phyloP scores from a whole-genome alignment of 1,140 invertebrate species.

The Drosophila busckii region DNA sequence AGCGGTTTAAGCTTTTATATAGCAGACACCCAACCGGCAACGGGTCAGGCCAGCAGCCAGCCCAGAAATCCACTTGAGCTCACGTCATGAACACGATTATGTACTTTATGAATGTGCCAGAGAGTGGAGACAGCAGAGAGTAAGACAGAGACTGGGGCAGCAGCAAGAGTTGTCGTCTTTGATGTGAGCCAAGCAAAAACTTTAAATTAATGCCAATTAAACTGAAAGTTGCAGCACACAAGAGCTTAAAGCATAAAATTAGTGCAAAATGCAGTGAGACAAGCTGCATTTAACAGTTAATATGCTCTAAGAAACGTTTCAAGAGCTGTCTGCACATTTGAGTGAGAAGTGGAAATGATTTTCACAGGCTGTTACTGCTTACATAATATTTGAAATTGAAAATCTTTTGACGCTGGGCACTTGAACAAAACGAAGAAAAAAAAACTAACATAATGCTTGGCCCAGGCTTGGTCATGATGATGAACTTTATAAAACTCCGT shows the following conservation, averaged over 20 bases:
- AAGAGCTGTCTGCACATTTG: neutral
- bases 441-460: too few relatives aligned
- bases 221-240: too few relatives aligned
- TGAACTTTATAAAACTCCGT: conserved; percentile 73
- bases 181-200: too few relatives aligned
- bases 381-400: conserved; percentile 76
- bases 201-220: too few relatives aligned
- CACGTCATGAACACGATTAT: conserved; percentile 75
- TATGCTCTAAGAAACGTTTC: too few relatives aligned
- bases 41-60: neutral
- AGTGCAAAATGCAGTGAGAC: too few relatives aligned
- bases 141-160: neutral
- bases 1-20: conserved; percentile 70
- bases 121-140: conserved; percentile 10
- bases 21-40: conserved; percentile 21
- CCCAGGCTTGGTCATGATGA: conserved; percentile 61
- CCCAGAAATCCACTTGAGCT: conserved; percentile 50
- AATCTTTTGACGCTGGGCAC: conserved; percentile 70
- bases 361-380: conserved; percentile 48
- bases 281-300: too few relatives aligned
- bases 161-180: too few relatives aligned
- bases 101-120: conserved; percentile 69
- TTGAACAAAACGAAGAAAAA: too few relatives aligned
- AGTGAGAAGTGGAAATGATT: conserved; percentile 33
- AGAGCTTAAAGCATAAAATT: too few relatives aligned